Conservation (phyloP, 2,797 vertebrate species). For the Cynodonichthys magdalenae region DNA sequence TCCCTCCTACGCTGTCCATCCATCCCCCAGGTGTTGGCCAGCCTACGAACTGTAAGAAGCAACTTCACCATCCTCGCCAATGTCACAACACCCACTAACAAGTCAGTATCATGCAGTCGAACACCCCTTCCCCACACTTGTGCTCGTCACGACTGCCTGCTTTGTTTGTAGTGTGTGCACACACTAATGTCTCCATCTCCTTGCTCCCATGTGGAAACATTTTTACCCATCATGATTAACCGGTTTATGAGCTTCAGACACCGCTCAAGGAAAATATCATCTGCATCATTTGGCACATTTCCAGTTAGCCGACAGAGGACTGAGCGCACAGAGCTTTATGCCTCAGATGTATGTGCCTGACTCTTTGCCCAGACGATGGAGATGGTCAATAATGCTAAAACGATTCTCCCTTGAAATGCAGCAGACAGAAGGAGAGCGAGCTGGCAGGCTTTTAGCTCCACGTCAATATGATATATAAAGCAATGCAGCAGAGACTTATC, state of each 20-base stretch:
- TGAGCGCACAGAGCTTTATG: constrained; percentile 31
- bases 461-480: constrained; percentile 72
- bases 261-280: constrained; percentile 51
- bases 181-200: constrained; percentile 44
- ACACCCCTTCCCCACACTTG: constrained; percentile 44
- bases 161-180: constrained; percentile 51
- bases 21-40: constrained; percentile 90
- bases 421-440: constrained; percentile 55
- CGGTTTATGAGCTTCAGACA: constrained; percentile 47
- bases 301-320: constrained; percentile 31
- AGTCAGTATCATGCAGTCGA: constrained; percentile 85
- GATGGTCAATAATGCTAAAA: constrained; percentile 74
- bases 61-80: constrained; percentile 97
- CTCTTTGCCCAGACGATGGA: constrained; percentile 56
- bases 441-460: constrained; percentile 68
- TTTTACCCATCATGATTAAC: constrained; percentile 53
- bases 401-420: constrained; percentile 65
- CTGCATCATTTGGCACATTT: constrained; percentile 46
- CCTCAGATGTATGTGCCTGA: constrained; percentile 58
- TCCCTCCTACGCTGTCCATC: constrained; percentile 60
- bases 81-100: constrained; percentile 90
- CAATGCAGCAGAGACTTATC: constrained; percentile 60
- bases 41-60: constrained; percentile 93
- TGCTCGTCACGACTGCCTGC: constrained; percentile 57
- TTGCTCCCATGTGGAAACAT: constrained; percentile 44